phyloP scores from a whole-genome alignment of 2,888 invertebrate species.

The Byasa hedistus region DNA sequence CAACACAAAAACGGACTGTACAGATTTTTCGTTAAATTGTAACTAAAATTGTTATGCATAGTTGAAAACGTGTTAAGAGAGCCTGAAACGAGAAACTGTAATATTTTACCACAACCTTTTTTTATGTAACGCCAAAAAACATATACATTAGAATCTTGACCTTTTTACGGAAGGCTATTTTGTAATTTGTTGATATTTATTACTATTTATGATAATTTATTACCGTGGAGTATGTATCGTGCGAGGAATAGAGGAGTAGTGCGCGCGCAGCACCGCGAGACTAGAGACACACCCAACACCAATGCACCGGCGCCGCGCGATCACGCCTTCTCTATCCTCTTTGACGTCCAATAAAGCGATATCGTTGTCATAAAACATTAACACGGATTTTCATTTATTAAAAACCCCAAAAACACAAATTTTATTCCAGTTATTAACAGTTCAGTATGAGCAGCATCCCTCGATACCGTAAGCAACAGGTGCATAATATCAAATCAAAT shows the following conservation, averaged over 20 bases:
- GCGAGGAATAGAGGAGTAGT: slow-evolving; percentile 57
- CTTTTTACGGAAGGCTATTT: slow-evolving; percentile 79
- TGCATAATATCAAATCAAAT: too few species aligned
- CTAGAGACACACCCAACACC: slow-evolving; percentile 74
- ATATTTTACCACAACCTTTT: slow-evolving; percentile 42
- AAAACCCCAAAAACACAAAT: not conserved
- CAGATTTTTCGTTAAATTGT: slow-evolving; percentile 74
- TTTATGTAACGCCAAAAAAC: slow-evolving; percentile 67
- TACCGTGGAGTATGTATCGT: slow-evolving; percentile 74
- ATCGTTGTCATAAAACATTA: slow-evolving; percentile 82
- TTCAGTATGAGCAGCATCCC: too few species aligned
- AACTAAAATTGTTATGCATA: slow-evolving; percentile 66
- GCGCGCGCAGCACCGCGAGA: slow-evolving; percentile 50
- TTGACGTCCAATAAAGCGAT: slow-evolving; percentile 82
- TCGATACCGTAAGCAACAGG: too few species aligned
- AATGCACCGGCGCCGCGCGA: slow-evolving; percentile 60
- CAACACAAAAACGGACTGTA: slow-evolving; percentile 77
- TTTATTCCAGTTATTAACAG: too few species aligned
- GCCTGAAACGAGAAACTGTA: slow-evolving; percentile 74
- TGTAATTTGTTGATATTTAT: slow-evolving; percentile 80
- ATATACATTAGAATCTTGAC: slow-evolving; percentile 76
- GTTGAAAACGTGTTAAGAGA: slow-evolving; percentile 59
- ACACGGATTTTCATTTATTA: slow-evolving; percentile 48
- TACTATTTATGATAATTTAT: slow-evolving; percentile 74
- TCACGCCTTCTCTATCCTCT: slow-evolving; percentile 48